A percentile compares a stretch with the other conserved stretches of the same genome.
Conservation (phyloP, 2,797 vertebrate genomes). For the Sebastes melanostomus region DNA sequence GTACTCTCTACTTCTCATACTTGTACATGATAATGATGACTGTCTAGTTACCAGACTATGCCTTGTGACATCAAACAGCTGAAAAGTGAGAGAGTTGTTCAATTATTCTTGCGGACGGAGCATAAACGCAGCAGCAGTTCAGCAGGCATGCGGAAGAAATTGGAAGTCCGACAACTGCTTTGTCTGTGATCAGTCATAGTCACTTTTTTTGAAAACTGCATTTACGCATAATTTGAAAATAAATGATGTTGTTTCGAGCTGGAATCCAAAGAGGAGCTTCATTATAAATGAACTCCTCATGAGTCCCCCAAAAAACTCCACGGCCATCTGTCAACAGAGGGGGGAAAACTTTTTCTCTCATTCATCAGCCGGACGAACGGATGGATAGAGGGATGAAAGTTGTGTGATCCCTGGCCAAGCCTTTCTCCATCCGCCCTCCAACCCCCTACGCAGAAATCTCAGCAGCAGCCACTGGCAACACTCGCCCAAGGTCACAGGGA, state of each 20-base stretch:
- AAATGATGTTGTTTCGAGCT: conserved; percentile 58
- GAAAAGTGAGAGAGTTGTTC: not conserved
- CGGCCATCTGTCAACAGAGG: conserved; percentile 73
- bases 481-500: conserved; percentile 72
- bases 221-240: conserved; percentile 62
- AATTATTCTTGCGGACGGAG: conserved; percentile 10
- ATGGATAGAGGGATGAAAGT: conserved; percentile 66
- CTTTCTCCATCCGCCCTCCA: conserved; percentile 69
- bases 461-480: conserved; percentile 74
- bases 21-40: conserved; percentile 5
- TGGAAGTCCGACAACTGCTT: conserved; percentile 39
- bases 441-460: conserved; percentile 67
- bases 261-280: conserved; percentile 59
- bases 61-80: conserved; percentile 4
- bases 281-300: conserved; percentile 71
- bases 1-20: not conserved
- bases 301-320: conserved; percentile 58
- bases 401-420: conserved; percentile 74
- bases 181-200: conserved; percentile 47
- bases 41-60: not conserved
- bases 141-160: conserved; percentile 15
- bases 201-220: conserved; percentile 37
- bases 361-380: conserved; percentile 66
- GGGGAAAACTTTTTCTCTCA: conserved; percentile 62
- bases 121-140: conserved; percentile 24